Base-by-base conservation (phyloP, 1,140 invertebrate genomes). In the Protaetia brevitarsis region DNA sequence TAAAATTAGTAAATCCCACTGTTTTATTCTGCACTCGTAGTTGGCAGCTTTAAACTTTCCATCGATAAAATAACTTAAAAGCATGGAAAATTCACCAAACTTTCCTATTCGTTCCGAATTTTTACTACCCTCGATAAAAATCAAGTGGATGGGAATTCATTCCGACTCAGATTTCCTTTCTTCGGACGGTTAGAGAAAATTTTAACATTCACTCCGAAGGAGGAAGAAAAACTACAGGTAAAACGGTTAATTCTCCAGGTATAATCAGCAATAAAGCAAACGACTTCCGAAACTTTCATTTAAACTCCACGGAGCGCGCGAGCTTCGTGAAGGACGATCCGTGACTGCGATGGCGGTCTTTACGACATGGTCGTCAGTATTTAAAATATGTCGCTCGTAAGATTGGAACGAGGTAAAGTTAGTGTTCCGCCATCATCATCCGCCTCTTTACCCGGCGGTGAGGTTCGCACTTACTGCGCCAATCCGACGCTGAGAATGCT, bases 241-340 rank as follows among this genome's bases (percentile, higher is more conserved):
- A 51, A 51, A 23, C 41, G 41, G 19, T 51, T 51, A 51, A 51
- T 51, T 51, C 41, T 23, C 41, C 19, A 23, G 41, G n/a, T n/a
- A 51, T 51, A 51, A 51, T 51, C 41, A 51, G 41, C 41, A 51
- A 51, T 51, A 51, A 51, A 51, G 41, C 41, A 51, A 51, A 51
- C 41, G 41, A 51, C 41, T 51, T 51, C 26, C 16, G 41, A 51
- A 51, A 51, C 41, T 51, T 51, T 51, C 41, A 51, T 51, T 51
- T 51, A 51, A 51, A 21, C 41, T 51, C 19, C 41, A 23, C 19
- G 3, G 41, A 16, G 41, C 41, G 21, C 41, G 26, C 26, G 19
- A 51, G 41, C 26, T 51, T 23, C 41, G 41, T 51, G 41, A 51
- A 23, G 26, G 41, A 51, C 41, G 41, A 23, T 51, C 41, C 41